Evolutionary conservation across 2,888 invertebrate species (phyloP), one percentile per base, ranked within the genome.

Genomic region (Ditylenchus weischeri): DNA sequence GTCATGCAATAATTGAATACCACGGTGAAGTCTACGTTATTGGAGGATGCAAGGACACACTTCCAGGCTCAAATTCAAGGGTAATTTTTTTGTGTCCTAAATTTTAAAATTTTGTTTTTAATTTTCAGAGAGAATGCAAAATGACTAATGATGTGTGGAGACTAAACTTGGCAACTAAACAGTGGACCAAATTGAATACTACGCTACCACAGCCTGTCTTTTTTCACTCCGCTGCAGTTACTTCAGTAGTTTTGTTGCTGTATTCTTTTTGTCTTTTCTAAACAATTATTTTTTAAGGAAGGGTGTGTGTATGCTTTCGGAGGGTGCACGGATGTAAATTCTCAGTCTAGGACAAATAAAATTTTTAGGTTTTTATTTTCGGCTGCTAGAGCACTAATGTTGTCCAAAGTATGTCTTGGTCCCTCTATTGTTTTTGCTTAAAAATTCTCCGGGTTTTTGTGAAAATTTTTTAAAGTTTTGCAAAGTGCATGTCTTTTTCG

Each of bases 191-290:
- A 49, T 66, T 67, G 23, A 35, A 59, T 0, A n/a, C 59, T 5
- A 18, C 35, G 0, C 62, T 78, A n/a, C 65, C 66, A 0, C 49
- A 54, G 13, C 51, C 72, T 11, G 75, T 78, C 6, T 77, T 75
- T 47, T 78, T 79, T 67, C 79, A 79, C 59, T 72, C 74, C 21
- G 70, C 76, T 0, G 69, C 67, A 0, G 67, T 78, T 15, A 77
- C 76, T 0, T 38, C 51, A 38, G 74, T 75, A 58, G 47, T 65
- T 47, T 43, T 15, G 57, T 29, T 66, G 11, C n/a, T 47, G 11
- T 13, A 18, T 36, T 63, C n/a, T 19, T 35, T 66, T 19, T n/a
- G n/a, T 48, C 50, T 15, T 48, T 43, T 50, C 58, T 29, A 23
- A 57, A 18, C 58, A 57, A n/a, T 2, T n/a, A n/a, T 2, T 6